These are phyloP conservation scores for Orthonychiurus folsomi DNA, from an alignment of 2,888 invertebrate genomes.

Conservation along the genomic window DNA sequence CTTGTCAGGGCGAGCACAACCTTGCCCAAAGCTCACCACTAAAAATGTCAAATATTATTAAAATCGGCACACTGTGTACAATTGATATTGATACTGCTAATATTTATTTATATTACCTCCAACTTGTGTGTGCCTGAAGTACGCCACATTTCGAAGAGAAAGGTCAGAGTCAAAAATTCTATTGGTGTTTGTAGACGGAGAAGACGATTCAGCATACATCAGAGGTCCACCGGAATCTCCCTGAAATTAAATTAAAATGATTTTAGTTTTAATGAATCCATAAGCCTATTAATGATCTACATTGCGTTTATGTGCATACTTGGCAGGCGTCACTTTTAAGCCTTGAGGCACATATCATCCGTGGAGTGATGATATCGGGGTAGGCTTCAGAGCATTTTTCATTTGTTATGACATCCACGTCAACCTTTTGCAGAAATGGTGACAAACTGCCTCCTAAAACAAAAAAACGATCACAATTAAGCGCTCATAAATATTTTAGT, in stretches of 20 bases:
- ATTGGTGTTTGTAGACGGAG: not conserved
- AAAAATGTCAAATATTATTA: not conserved
- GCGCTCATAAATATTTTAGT: not conserved
- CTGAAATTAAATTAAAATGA: conserved; percentile 6
- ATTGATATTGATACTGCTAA: not conserved
- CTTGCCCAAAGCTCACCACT: no score
- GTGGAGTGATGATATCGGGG: conserved; percentile 27
- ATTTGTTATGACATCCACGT: conserved; percentile 31
- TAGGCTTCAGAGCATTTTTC: conserved; percentile 27
- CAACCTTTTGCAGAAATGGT: conserved; percentile 19
- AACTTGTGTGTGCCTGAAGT: conserved; percentile 27
- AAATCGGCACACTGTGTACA: no score
- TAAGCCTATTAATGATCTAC: no score
- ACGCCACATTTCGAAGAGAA: not conserved
- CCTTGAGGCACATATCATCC: conserved; percentile 38
- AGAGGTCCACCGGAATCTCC: conserved; percentile 32
- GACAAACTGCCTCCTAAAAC: conserved; percentile 28
- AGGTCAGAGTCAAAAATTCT: not conserved
- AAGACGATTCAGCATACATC: conserved; percentile 8
- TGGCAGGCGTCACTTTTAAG: conserved; percentile 35
- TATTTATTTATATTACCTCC: conserved; percentile 21
- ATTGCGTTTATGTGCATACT: conserved; percentile 12
- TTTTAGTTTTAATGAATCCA: not conserved
- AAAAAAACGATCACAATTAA: not conserved
- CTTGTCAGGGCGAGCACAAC: conserved; percentile 19